A percentile compares a stretch with the other conserved stretches of the same genome.
These are phyloP conservation scores for Lophotis ruficrista DNA, from an alignment of 2,113 vertebrate species.

Conservation along the genomic window DNA sequence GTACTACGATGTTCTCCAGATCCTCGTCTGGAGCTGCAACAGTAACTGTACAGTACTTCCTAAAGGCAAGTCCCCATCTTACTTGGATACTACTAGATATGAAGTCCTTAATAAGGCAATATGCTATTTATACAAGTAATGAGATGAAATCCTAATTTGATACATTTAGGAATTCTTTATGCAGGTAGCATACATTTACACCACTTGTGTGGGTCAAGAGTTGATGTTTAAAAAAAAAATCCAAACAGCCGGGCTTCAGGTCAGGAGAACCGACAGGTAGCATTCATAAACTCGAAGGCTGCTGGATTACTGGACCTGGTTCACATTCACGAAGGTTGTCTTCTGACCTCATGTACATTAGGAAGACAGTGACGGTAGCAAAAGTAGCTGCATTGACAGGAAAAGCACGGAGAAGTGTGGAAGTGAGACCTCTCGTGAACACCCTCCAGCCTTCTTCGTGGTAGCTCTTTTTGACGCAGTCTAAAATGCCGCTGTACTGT, in stretches of 20 bases:
- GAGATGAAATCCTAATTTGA: constrained; percentile 15
- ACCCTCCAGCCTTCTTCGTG: constrained; percentile 88
- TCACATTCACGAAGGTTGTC: constrained; percentile 79
- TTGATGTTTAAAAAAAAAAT: background rate
- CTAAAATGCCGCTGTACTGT: constrained; percentile 86
- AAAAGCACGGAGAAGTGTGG: constrained; percentile 93
- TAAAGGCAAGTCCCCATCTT: background rate
- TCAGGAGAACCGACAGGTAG: background rate
- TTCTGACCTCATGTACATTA: constrained; percentile 82
- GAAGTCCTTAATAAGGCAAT: constrained; percentile 37
- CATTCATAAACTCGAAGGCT: constrained; percentile 85
- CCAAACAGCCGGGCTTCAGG: background rate
- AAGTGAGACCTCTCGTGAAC: constrained; percentile 92
- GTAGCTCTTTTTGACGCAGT: constrained; percentile 90
- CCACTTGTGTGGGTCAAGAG: background rate
- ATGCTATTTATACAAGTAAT: constrained; percentile 21
- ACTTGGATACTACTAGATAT: background rate
- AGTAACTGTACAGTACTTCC: background rate
- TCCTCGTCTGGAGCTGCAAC: background rate
- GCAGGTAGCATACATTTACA: background rate
- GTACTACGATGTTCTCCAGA: background rate
- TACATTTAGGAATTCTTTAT: constrained; percentile 10
- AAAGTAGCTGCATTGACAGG: constrained; percentile 96
- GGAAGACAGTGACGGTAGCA: constrained; percentile 91
- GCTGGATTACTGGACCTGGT: constrained; percentile 71